phyloP scores from a whole-genome alignment of 2,888 invertebrate genomes.

The Tricholauxania praeusta region DNA sequence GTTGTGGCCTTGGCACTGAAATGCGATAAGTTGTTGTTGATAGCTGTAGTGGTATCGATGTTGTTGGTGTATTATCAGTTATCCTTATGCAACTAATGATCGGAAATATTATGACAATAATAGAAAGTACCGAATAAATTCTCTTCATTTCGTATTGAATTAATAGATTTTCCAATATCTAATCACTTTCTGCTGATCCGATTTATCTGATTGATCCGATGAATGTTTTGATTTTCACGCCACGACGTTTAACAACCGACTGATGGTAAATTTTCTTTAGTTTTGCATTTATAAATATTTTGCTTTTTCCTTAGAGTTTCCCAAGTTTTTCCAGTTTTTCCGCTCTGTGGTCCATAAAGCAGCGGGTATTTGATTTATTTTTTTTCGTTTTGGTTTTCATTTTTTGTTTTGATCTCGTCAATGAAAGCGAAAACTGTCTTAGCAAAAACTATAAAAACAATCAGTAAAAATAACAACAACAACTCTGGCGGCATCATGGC shows the following conservation, averaged over 20 bases:
- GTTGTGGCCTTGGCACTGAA: constrained; percentile 51
- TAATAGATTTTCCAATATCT: no score
- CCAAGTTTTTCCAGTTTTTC: constrained; percentile 31
- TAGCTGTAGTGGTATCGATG: not conserved
- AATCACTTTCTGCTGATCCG: no score
- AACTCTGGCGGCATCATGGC: not conserved
- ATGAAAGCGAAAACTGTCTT: constrained; percentile 34
- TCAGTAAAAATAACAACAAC: constrained; percentile 6
- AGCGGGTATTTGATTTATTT: not conserved
- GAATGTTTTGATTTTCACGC: not conserved
- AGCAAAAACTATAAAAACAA: not conserved
- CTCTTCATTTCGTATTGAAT: no score
- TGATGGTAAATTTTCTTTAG: constrained; percentile 22
- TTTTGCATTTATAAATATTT: constrained; percentile 29
- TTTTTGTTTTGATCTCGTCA: constrained; percentile 11
- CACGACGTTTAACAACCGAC: not conserved
- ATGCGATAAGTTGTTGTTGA: constrained; percentile 10
- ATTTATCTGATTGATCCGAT: no score
- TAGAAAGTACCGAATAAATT: no score
- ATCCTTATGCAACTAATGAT: not conserved
- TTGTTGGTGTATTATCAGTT: constrained; percentile 5
- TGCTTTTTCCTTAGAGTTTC: constrained; percentile 14
- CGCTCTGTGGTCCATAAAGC: not conserved
- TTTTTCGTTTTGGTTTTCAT: not conserved
- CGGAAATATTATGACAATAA: no score